Evolutionary conservation across 2,888 invertebrate genomes (phyloP), one percentile per base, ranked within the genome.

Genomic region (Parnassius apollo): DNA sequence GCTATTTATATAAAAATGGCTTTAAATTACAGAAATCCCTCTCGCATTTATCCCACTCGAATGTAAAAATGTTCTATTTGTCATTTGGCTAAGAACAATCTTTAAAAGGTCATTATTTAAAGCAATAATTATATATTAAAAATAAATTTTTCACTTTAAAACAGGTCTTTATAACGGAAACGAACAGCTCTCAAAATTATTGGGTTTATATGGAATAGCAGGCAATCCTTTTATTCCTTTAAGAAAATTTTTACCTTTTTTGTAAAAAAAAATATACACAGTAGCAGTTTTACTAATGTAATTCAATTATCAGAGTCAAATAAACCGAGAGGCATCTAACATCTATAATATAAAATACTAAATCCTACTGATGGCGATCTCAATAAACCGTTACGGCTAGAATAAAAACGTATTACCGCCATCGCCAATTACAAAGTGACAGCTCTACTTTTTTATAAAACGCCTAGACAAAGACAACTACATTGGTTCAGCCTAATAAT

Each of bases 321-420:
- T 52, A 57, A 57, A 57, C 11, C 52, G 22, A 57, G 46, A 48
- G 22, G 11, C 13, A 1, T 50, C 57, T 57, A 62, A 22, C 18
- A 53, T 42, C 49, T 52, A 56, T 51, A 42, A 25, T 51, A 56
- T 42, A 11, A 25, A 35, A 25, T 46, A 57, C 62, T 62, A 57
- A 50, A 7, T 52, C 52, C 35, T 57, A 51, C 61, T 48, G 22
- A 48, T n/a, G 52, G 48, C 49, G 57, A 62, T 52, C 48, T 46
- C 25, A 57, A 46, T n/a, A 57, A 11, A 57, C 57, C 62, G 53
- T 48, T 9, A 62, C 57, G 62, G 62, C 62, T 62, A 62, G 13
- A 58, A 62, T 49, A 56, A 49, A 42, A 35, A n/a, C 25, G 25
- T 25, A 25, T 3, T 25, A 25, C n/a, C 57, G 57, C 57, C 61